phyloP scores from a whole-genome alignment of 2,888 invertebrate species.

The Teleogryllus oceanicus region DNA sequence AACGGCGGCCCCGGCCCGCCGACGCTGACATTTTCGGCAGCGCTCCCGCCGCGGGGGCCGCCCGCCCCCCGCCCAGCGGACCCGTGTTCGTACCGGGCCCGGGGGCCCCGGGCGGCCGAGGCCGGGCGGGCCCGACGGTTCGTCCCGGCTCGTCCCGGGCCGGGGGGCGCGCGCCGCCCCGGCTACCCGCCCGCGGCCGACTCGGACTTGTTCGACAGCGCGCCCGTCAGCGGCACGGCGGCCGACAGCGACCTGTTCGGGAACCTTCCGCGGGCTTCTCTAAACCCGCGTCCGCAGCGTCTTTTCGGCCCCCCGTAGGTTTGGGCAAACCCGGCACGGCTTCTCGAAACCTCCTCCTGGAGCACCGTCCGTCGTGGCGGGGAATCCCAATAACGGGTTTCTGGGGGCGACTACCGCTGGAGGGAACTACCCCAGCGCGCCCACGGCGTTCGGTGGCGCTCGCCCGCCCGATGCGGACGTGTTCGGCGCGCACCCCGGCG shows the following conservation, averaged over 20 bases:
- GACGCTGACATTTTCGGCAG: not conserved
- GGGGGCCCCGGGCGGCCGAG: not conserved
- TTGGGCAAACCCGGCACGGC: not conserved
- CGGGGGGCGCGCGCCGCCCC: slow-evolving; percentile 11
- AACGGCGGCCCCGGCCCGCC: not conserved
- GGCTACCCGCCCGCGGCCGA: not conserved
- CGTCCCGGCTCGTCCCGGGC: not conserved
- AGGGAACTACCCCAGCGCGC: no score
- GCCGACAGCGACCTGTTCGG: slow-evolving; percentile 18
- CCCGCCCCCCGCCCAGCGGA: not conserved
- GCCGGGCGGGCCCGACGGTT: not conserved
- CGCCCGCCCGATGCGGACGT: not conserved
- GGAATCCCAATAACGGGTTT: no score
- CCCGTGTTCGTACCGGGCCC: not conserved
- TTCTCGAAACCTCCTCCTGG: not conserved
- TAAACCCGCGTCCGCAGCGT: not conserved
- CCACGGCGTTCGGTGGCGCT: not conserved
- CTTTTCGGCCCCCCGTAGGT: not conserved
- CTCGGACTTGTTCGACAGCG: slow-evolving; percentile 19
- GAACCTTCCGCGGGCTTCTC: not conserved
- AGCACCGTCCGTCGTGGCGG: not conserved
- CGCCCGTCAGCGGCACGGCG: not conserved
- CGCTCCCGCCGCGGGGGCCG: not conserved
- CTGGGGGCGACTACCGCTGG: no score
- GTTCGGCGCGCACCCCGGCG: not conserved